Percentiles rank a stretch among this genome's conserved stretches.
phyloP scores from a whole-genome alignment of 1,140 invertebrate species.

The Muscidifurax raptorellus region DNA sequence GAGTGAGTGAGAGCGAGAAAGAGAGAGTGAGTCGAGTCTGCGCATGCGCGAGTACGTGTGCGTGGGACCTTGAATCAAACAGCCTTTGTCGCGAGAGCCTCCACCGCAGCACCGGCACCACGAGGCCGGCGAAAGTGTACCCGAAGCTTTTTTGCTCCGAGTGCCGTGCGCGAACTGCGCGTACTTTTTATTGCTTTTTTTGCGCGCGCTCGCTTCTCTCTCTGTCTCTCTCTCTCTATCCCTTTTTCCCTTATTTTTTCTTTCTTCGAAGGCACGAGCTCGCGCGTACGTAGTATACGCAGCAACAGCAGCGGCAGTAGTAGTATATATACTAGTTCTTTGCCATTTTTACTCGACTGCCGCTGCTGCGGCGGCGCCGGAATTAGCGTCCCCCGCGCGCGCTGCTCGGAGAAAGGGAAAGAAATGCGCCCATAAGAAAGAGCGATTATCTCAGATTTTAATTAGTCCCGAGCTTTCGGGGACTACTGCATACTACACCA shows the following conservation, averaged over 20 bases:
- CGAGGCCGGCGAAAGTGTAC: slow-evolving; percentile 76
- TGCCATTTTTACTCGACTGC: slow-evolving; percentile 65
- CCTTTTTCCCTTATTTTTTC: slow-evolving; percentile 27
- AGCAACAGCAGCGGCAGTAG: not conserved
- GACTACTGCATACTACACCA: not conserved
- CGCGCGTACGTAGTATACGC: slow-evolving; percentile 32
- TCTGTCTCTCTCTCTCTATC: slow-evolving; percentile 24
- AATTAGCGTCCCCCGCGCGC: slow-evolving; percentile 61
- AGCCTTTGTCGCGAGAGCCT: slow-evolving; percentile 74
- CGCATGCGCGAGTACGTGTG: slow-evolving; percentile 61
- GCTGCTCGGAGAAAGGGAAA: not conserved
- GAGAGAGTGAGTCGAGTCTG: slow-evolving; percentile 53
- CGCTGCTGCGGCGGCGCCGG: slow-evolving; percentile 53
- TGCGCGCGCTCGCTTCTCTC: slow-evolving; percentile 8
- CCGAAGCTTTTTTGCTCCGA: slow-evolving; percentile 73
- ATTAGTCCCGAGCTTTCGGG: slow-evolving; percentile 38
- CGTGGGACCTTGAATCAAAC: slow-evolving; percentile 75
- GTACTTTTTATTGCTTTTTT: slow-evolving; percentile 38
- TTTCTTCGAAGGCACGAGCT: slow-evolving; percentile 49
- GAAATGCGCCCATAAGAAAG: slow-evolving; percentile 47
- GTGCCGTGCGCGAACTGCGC: slow-evolving; percentile 49
- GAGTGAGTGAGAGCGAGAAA: slow-evolving; percentile 23
- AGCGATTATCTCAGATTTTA: slow-evolving; percentile 54
- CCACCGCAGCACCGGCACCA: slow-evolving; percentile 66
- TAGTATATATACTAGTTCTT: slow-evolving; percentile 46